Evolutionary conservation across 2,888 invertebrate species (phyloP), one percentile per base, ranked within the genome.

Genomic region (Diplolepis rosae): DNA sequence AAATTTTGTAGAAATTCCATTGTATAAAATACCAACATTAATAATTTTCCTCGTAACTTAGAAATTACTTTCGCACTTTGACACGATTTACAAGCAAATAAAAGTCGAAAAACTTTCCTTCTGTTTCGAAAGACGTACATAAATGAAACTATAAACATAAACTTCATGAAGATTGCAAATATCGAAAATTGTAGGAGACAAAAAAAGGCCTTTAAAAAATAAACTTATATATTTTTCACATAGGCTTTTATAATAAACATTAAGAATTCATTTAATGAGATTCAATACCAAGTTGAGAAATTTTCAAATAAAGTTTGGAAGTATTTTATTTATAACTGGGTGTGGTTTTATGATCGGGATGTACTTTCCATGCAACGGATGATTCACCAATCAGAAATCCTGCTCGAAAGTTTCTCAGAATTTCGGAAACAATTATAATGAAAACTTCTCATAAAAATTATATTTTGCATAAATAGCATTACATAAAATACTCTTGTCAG

Each of bases 381-480:
- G 61, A 61, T 39, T 61, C 61, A 61, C 15, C 35, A n/a, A 39
- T 2, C 22, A 61, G 39, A 22, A n/a, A 39, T 61, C 39, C 35
- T 39, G 61, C 35, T 39, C 24, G 61, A 24, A 61, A 61, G 61
- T 61, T 61, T 61, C 61, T 61, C 39, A n/a, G 61, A 39, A 61
- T 27, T 61, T 61, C n/a, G 39, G 27, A 61, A 3, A 56, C 9
- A 42, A 42, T n/a, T 42, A n/a, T n/a, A n/a, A n/a, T n/a, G n/a
- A n/a, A n/a, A n/a, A n/a, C n/a, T n/a, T n/a, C n/a, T n/a, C n/a
- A n/a, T n/a, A n/a, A n/a, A n/a, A n/a, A n/a, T n/a, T n/a, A n/a
- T n/a, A n/a, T n/a, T n/a, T n/a, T n/a, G n/a, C n/a, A n/a, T n/a
- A n/a, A n/a, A n/a, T n/a, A n/a, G n/a, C n/a, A n/a, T n/a, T n/a